phyloP scores from a whole-genome alignment of 2,113 vertebrate species.

The Blennius ocellaris region DNA sequence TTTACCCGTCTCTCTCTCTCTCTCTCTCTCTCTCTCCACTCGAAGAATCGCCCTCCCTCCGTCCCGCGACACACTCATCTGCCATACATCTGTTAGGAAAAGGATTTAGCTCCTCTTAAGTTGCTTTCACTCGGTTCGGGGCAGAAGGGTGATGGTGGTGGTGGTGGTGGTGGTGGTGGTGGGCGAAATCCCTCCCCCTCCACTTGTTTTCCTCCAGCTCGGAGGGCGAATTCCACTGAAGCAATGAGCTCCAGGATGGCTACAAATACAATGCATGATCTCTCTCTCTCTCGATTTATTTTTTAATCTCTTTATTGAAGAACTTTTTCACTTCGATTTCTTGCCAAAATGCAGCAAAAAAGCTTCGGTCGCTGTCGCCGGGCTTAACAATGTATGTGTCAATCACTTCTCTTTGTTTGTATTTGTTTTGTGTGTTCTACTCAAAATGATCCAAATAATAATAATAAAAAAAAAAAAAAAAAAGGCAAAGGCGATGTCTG shows the following conservation, averaged over 20 bases:
- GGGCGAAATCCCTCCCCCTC: too few species aligned
- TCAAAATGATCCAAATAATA: conserved; percentile 11
- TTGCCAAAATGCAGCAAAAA: conserved; percentile 41
- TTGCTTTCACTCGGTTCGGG: conserved; percentile 63
- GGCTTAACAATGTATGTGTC: conserved; percentile 37
- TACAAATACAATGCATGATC: too few species aligned
- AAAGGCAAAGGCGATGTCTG: too few species aligned
- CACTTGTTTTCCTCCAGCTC: conserved; percentile 47
- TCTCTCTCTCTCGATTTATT: not conserved
- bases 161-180: too few species aligned
- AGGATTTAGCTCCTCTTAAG: conserved; percentile 78
- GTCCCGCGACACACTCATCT: conserved; percentile 73
- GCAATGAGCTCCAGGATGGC: too few species aligned
- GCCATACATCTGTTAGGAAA: conserved; percentile 78
- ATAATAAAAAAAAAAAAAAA: too few species aligned
- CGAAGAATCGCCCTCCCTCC: conserved; percentile 25
- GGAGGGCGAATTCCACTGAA: too few species aligned
- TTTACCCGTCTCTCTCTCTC: too few species aligned
- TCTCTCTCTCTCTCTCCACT: too few species aligned
- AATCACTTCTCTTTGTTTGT: conserved; percentile 40
- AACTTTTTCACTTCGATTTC: conserved; percentile 25
- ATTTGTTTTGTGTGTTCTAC: conserved; percentile 62
- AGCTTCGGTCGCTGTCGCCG: conserved; percentile 25
- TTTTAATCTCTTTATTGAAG: not conserved
- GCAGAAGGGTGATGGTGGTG: not conserved